Conservation (phyloP, 2,797 vertebrate genomes). For the Phataginus tetradactyla region DNA sequence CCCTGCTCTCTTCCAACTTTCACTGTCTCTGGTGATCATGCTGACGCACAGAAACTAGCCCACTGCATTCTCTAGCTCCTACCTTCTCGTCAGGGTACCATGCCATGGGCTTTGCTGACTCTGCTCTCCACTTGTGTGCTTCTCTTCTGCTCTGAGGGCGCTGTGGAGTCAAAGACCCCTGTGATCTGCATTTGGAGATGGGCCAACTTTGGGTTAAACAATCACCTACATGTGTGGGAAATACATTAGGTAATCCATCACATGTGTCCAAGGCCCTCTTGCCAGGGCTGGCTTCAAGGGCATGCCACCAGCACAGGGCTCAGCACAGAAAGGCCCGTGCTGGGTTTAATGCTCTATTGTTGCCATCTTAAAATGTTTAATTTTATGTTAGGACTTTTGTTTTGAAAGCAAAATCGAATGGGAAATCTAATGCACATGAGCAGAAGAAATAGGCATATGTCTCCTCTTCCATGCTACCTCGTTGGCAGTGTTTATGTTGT, state of each 20-base stretch:
- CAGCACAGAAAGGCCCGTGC: neutral
- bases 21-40: neutral
- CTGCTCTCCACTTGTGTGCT: neutral
- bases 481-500: neutral
- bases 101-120: neutral
- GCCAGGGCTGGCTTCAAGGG: neutral
- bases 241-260: neutral
- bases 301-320: neutral
- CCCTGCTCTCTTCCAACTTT: neutral
- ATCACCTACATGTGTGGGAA: neutral
- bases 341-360: neutral
- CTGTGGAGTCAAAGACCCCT: neutral
- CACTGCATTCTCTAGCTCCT: neutral
- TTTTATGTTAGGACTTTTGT: neutral
- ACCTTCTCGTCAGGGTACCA: neutral
- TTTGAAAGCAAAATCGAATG: neutral
- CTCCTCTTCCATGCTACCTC: neutral
- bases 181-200: neutral
- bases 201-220: neutral
- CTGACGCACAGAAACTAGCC: neutral
- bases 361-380: neutral
- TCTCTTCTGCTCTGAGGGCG: neutral
- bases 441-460: neutral
- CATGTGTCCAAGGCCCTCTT: neutral
- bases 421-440: neutral